phyloP scores from a whole-genome alignment of 2,797 vertebrate genomes.

The Coregonus sp. region DNA sequence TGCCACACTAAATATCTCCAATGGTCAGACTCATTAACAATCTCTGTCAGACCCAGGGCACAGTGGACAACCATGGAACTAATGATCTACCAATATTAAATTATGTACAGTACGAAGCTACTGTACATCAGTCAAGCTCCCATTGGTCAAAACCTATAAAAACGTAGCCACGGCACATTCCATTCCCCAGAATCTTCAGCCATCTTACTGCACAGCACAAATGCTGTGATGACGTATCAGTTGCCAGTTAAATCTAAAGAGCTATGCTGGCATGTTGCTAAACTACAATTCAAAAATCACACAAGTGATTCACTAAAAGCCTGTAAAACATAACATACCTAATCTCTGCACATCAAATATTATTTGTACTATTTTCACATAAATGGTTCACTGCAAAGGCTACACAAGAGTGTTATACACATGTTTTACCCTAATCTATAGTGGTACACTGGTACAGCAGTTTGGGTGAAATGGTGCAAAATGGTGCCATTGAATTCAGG shows the following conservation, averaged over 20 bases:
- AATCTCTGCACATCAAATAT: constrained; percentile 14
- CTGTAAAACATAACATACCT: constrained; percentile 17
- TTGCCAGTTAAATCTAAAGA: constrained; percentile 4
- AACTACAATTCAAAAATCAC: background rate
- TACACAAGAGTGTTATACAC: background rate
- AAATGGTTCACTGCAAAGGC: constrained; percentile 7
- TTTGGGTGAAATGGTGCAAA: background rate
- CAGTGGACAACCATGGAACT: no score
- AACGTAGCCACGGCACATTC: background rate
- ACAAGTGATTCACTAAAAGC: constrained; percentile 16
- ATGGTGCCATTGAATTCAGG: no score
- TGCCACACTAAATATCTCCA: no score
- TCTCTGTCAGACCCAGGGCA: no score
- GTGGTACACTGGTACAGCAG: background rate
- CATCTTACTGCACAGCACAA: background rate
- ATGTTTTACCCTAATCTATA: background rate
- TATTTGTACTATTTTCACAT: constrained; percentile 22
- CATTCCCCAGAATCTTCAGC: background rate
- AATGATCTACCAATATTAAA: no score
- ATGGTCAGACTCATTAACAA: no score
- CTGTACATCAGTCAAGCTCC: no score
- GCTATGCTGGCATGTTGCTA: constrained; percentile 4
- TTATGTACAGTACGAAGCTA: no score
- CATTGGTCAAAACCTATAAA: background rate
- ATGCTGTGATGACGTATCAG: background rate